phyloP scores from a whole-genome alignment of 2,888 invertebrate species.

The Gasteruption jaculator region DNA sequence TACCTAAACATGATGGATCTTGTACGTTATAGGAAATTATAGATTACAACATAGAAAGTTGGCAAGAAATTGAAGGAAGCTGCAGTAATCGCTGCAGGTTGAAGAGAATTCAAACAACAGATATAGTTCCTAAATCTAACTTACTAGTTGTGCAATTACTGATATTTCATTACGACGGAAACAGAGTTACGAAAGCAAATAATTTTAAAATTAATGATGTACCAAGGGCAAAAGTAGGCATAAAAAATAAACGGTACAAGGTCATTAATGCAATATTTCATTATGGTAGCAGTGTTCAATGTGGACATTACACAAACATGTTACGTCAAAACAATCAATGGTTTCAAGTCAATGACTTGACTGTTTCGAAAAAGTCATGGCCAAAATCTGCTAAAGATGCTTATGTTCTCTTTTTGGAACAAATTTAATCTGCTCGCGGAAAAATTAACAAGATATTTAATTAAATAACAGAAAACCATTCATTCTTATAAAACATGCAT shows the following conservation, averaged over 20 bases:
- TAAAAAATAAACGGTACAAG: not conserved
- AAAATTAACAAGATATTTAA: too few relatives aligned
- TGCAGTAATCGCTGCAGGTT: not conserved
- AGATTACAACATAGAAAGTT: too few relatives aligned
- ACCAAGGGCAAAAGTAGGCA: slow-evolving; percentile 1
- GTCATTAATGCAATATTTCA: slow-evolving; percentile 13
- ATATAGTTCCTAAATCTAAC: not conserved
- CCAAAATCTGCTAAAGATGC: slow-evolving; percentile 11
- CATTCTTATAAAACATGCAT: too few relatives aligned
- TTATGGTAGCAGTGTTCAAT: slow-evolving; percentile 1
- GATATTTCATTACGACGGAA: not conserved
- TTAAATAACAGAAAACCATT: too few relatives aligned
- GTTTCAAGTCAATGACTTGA: not conserved
- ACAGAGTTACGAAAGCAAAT: not conserved
- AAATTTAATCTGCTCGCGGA: too few relatives aligned
- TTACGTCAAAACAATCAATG: not conserved
- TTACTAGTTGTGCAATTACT: not conserved
- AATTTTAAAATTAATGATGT: slow-evolving; percentile 8
- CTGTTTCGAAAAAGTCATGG: not conserved
- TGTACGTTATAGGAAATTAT: too few relatives aligned
- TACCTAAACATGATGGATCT: too few relatives aligned
- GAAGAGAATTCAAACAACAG: not conserved
- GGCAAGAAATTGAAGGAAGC: too few relatives aligned
- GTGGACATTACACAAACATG: slow-evolving; percentile 13
- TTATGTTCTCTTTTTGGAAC: slow-evolving; percentile 9